Evolutionary conservation across 2,888 invertebrate species (phyloP), one percentile per base, ranked within the genome.

Genomic region (Empis livida): DNA sequence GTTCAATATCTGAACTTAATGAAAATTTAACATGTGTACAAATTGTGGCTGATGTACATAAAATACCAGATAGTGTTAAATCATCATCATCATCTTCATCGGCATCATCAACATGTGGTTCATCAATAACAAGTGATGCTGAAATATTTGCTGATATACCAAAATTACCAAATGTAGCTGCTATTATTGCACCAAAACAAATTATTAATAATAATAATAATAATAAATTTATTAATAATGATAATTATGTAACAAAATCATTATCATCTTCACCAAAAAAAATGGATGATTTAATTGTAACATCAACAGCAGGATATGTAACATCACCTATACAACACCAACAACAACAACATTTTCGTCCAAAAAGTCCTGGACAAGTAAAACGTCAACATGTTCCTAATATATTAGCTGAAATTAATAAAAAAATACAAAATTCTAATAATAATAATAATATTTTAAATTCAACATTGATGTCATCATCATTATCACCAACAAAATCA

Each of bases 151-250:
- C 67, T 50, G 81, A 82, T 60, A 81, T 83, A 64, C 83, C 83
- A 51, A 82, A 80, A 70, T 73, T 83, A 60, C 82, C 83, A 37
- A 82, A 81, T 67, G 83, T 83, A 52, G 81, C 81, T 39, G 82
- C 82, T 62, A 82, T 83, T 47, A 79, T 83, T 49, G 81, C 80
- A 51, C 81, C 82, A 1, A 82, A 77, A 50, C 55, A 54, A 20
- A 47, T n/a, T n/a, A n/a, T n/a, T n/a, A n/a, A 54, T 6, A 57
- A 56, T 43, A 55, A 47, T 30, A 54, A 50, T 5, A 45, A 46
- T n/a, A 51, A 53, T 27, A 27, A 27, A 27, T 27, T 27, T 27
- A 27, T 27, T 27, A 27, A 8, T 27, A 27, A 27, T 27, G 56
- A 56, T 41, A 56, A 54, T 45, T 54, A 54, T 41, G 53, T 55